Percentiles rank a stretch among this genome's conserved stretches.
phyloP scores from a whole-genome alignment of 2,888 invertebrate genomes.

The Cephus sareptanus region DNA sequence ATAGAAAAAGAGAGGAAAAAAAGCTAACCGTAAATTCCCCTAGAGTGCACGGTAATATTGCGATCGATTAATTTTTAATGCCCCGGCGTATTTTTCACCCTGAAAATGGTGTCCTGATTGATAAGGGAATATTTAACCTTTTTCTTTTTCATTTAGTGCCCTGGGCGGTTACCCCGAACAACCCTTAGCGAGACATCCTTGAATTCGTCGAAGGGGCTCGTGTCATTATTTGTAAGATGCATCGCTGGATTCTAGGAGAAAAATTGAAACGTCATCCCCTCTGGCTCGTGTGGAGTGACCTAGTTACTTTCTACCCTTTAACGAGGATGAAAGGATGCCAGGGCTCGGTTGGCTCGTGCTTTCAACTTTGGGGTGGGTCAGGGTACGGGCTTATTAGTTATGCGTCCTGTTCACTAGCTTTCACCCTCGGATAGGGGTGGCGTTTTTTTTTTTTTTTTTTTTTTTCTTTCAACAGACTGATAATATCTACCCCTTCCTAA shows the following conservation, averaged over 20 bases:
- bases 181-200: neutral
- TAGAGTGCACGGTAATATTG: neutral
- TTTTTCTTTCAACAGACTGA: neutral
- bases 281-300: neutral
- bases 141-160: neutral
- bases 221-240: neutral
- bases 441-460: neutral
- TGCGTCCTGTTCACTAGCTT: neutral
- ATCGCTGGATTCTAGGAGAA: neutral
- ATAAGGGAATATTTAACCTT: neutral
- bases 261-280: neutral
- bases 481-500: neutral
- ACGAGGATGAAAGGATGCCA: neutral
- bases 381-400: neutral
- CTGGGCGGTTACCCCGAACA: neutral
- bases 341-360: neutral
- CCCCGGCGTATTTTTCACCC: neutral
- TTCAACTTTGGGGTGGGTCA: neutral
- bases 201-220: neutral
- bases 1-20: too few relatives aligned
- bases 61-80: neutral
- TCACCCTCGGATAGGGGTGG: neutral
- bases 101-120: neutral
- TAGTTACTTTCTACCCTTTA: neutral
- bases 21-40: neutral